A percentile compares a stretch with the other conserved stretches of the same genome.
Evolutionary conservation across 2,888 invertebrate genomes (phyloP).

Genomic region (Anthrax anthrax): DNA sequence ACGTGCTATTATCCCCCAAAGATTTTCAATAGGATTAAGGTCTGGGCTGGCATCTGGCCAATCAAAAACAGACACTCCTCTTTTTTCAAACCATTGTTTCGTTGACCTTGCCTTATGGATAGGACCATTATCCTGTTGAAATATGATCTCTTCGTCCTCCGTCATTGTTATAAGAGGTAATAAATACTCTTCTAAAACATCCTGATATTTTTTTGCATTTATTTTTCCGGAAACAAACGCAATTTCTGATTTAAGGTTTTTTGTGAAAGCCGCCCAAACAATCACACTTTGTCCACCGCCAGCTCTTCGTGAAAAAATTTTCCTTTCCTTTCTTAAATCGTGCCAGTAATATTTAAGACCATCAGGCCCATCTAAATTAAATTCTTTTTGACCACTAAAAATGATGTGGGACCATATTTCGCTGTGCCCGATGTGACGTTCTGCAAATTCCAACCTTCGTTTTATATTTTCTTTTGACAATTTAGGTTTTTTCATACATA

Average conservation of each 20-base stretch:
- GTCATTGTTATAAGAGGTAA: background rate
- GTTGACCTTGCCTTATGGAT: background rate
- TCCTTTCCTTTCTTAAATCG: background rate
- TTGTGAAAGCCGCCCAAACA: background rate
- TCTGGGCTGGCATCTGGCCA: background rate
- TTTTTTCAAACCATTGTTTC: background rate
- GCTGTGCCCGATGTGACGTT: no score
- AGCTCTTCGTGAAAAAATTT: background rate
- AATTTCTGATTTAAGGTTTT: background rate
- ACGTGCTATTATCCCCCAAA: background rate
- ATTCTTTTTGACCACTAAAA: no score
- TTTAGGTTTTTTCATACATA: no score
- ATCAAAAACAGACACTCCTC: background rate
- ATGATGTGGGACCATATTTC: no score
- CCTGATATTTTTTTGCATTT: background rate
- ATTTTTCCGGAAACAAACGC: background rate
- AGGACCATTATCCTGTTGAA: constrained; percentile 1
- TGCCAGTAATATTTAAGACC: no score
- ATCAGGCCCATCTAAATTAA: background rate
- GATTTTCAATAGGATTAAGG: background rate
- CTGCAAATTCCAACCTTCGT: no score
- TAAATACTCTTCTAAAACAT: background rate
- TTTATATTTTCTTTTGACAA: no score
- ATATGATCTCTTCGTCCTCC: constrained; percentile 1
- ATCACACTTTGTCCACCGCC: background rate